Evolutionary conservation across 2,113 vertebrate species (phyloP), one percentile per base, ranked within the genome.

Genomic region (Ammodytes marinus): DNA sequence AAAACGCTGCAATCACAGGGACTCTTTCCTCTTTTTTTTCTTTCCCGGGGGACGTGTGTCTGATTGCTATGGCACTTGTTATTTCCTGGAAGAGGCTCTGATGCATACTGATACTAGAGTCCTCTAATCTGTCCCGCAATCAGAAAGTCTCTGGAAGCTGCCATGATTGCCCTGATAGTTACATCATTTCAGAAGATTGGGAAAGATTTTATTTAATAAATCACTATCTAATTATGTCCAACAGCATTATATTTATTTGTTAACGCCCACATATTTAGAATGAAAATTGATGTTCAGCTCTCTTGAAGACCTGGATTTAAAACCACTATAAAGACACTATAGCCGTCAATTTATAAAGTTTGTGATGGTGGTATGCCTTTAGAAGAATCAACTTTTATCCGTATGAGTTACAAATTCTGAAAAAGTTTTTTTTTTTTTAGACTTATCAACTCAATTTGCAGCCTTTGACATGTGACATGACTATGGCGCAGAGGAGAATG

Each of bases 11-110:
- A 93, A 93, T 92, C 91, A 88, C 40, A 11, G 40, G 53, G 59
- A 74, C 52, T 74, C 70, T 88, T 10, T 58, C 65, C 39, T 47
- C 19, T 53, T 55, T 40, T 54, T 52, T 12, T 9, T 11, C 66
- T n/a, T 52, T 63, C 72, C 74, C 27, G 42, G 57, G 84, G 55
- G 77, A 88, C 19, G 15, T n/a, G 54, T 67, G 86, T 89, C 83
- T 92, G 94, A 94, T 94, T 95, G 86, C 90, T 60, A 77, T 61
- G 82, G 83, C 69, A 79, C 86, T 88, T 90, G 83, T 88, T 81
- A 78, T 74, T 85, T 82, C 80, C 70, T 82, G 65, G 81, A 88
- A 85, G 74, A 80, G 69, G 58, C 75, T 79, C 64, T 83, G 85
- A 91, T 90, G 87, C 83, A 76, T 79, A 80, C 84, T 75, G 83